Evolutionary conservation across 2,113 vertebrate species (phyloP), one percentile per base, ranked within the genome.

Genomic region (Cinclus mexicanus): DNA sequence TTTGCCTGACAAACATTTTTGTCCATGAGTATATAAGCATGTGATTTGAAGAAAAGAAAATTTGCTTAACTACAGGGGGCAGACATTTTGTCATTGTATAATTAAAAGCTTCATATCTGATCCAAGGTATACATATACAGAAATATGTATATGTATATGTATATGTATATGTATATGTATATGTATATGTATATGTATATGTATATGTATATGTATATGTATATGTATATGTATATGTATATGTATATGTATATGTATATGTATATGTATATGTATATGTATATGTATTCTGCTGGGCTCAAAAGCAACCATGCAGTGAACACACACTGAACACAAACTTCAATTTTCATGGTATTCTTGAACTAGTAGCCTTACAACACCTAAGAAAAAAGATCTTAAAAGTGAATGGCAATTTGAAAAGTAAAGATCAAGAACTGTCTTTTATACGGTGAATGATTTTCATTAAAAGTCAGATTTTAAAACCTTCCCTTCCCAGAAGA

Each of bases 51-150:
- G 68, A 78, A 76, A 79, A 53, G 26, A 55, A 89, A 70, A 81
- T 71, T 46, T 53, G n/a, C 63, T 81, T 89, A 94, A 93, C 84
- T 93, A 96, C 68, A 94, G 56, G 31, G 61, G 56, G 44, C 31
- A 77, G 44, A 41, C 52, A 68, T 87, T 89, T 83, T 70, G 52
- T 69, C 56, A 37, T 16, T 24, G 33, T 68, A 12, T 81, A 92
- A 96, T 94, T 88, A 83, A 90, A 92, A 96, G 68, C 56, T 90
- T 81, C 60, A 70, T 12, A 81, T 59, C 56, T 83, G 68, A 72
- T 47, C 50, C 60, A 76, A 83, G 59, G 56, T 20, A 46, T 14
- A 26, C 17, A 52, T 44, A 65, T 6, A n/a, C 39, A 88, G 55
- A 84, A 70, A 68, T 37, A 37, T 37, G 35, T 37, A 37, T 37